Evolutionary conservation across 2,113 vertebrate species (phyloP).

Genomic region (Triplophysa dalaica): DNA sequence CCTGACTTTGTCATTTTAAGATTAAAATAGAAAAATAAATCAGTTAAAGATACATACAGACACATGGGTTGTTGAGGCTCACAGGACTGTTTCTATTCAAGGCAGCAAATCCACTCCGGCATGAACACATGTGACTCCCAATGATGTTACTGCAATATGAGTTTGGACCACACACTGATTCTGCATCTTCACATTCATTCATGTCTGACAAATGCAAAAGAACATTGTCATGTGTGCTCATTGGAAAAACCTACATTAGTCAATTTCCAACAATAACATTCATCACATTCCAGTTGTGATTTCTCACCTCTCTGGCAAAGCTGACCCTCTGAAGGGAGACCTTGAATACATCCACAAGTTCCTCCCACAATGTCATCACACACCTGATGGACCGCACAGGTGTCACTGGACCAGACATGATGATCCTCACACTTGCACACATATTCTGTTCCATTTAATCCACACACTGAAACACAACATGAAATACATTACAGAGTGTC

Average conservation of each 20-base stretch:
- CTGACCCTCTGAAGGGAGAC: constrained; percentile 26
- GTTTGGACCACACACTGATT: constrained; percentile 21
- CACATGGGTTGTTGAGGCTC: not conserved
- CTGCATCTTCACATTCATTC: constrained; percentile 1
- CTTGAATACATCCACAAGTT: constrained; percentile 54
- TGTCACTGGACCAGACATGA: constrained; percentile 53
- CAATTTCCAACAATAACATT: constrained; percentile 35
- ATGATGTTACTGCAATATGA: constrained; percentile 25
- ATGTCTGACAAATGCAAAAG: not conserved
- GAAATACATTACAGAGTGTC: not conserved
- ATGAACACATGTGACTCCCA: constrained; percentile 50
- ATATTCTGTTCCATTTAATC: not conserved
- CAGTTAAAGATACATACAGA: not conserved
- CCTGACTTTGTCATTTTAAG: not conserved
- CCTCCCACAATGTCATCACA: constrained; percentile 46
- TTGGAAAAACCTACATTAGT: no score
- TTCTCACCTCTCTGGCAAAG: constrained; percentile 39
- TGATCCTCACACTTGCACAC: constrained; percentile 54
- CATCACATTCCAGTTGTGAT: not conserved
- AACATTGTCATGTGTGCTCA: no score
- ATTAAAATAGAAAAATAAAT: no score
- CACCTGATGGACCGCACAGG: constrained; percentile 44
- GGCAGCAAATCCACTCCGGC: constrained; percentile 37
- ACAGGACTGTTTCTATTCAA: constrained; percentile 35
- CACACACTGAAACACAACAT: not conserved